These are phyloP conservation scores for Dryocosmus kuriphilus DNA, from an alignment of 2,888 invertebrate species.

Conservation along the genomic window DNA sequence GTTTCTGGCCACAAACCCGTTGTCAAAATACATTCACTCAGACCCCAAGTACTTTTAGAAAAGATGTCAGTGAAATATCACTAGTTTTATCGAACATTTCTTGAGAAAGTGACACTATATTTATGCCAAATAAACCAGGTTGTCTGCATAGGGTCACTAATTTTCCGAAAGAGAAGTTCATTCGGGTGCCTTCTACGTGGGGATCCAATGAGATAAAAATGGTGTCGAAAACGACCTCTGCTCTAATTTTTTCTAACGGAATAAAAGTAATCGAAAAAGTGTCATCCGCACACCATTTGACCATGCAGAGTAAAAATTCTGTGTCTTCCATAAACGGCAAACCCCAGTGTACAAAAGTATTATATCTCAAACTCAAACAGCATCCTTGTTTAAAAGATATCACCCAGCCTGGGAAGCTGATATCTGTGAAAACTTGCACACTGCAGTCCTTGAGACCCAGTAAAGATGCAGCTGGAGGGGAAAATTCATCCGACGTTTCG, in stretches of 20 bases:
- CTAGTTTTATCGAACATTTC: too few species aligned
- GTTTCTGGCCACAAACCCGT: slow-evolving; percentile 19
- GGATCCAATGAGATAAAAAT: slow-evolving; percentile 13
- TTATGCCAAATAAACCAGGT: too few species aligned
- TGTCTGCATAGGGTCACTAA: too few species aligned
- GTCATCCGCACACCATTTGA: slow-evolving; percentile 30
- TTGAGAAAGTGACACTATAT: too few species aligned
- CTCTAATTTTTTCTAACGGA: slow-evolving; percentile 35
- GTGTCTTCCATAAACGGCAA: background rate
- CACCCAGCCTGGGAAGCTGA: slow-evolving; percentile 22
- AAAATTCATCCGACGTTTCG: background rate
- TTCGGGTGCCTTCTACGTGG: background rate
- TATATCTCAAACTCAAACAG: background rate
- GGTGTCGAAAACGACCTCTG: slow-evolving; percentile 39
- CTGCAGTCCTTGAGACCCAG: slow-evolving; percentile 4
- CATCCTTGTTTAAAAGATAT: slow-evolving; percentile 36
- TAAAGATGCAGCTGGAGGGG: background rate
- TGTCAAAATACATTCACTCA: background rate
- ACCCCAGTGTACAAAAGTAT: background rate
- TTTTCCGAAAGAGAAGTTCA: too few species aligned
- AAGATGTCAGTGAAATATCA: too few species aligned
- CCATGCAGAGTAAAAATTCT: background rate
- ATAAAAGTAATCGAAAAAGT: slow-evolving; percentile 52
- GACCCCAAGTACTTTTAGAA: background rate
- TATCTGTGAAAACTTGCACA: slow-evolving; percentile 34